phyloP scores from a whole-genome alignment of 37 sponge, comb jelly and placozoan species.

The Aphrocallistes beatrix region DNA sequence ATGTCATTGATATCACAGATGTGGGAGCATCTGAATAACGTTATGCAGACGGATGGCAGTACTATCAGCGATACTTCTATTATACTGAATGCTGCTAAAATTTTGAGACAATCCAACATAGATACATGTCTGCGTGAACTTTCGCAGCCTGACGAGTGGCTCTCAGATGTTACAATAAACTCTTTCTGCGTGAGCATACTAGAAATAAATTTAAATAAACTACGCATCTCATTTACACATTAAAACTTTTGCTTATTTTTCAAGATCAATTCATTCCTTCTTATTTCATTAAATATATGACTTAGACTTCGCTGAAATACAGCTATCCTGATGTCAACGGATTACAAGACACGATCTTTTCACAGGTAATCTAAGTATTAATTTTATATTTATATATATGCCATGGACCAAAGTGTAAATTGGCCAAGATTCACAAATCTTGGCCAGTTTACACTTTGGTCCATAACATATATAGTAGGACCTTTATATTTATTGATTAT shows the following conservation, averaged over 20 bases:
- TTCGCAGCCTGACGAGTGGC: not conserved
- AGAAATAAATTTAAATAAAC: not conserved
- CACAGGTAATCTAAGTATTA: not conserved
- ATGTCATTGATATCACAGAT: not conserved
- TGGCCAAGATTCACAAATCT: too few relatives aligned
- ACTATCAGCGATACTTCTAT: not conserved
- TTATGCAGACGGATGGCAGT: not conserved
- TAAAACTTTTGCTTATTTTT: not conserved
- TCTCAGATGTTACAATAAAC: not conserved
- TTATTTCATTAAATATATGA: not conserved
- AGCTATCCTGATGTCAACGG: not conserved
- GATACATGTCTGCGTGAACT: not conserved
- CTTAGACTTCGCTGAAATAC: not conserved
- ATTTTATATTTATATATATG: too few relatives aligned
- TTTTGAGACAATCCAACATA: not conserved
- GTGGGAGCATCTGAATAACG: not conserved
- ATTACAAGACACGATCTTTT: not conserved
- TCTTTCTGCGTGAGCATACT: not conserved
- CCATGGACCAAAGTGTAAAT: too few relatives aligned
- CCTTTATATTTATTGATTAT: too few relatives aligned
- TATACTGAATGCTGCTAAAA: not conserved
- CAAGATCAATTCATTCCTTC: not conserved
- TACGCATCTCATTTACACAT: not conserved
- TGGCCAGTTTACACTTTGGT: too few relatives aligned
- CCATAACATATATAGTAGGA: too few relatives aligned